A percentile compares a stretch with the other conserved stretches of the same genome.
These are phyloP conservation scores for Marasmarcha lunaedactyla DNA, from an alignment of 2,888 invertebrate species.

Conservation along the genomic window DNA sequence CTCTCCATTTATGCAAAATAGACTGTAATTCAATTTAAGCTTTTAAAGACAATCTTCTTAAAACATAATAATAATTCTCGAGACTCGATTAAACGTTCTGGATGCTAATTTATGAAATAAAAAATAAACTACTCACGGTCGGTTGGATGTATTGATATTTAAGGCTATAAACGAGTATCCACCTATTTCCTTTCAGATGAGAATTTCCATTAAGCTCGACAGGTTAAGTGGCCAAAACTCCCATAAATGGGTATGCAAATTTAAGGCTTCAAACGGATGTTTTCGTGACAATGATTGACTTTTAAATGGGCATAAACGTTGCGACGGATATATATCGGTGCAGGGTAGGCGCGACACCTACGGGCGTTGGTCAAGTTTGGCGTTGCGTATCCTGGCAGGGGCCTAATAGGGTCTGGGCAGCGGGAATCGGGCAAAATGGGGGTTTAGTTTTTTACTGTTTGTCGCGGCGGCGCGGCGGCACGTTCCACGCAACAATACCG, in stretches of 20 bases:
- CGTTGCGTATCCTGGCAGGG: no score
- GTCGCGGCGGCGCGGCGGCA: constrained; percentile 18
- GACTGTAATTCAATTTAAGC: constrained; percentile 57
- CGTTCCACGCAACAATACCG: constrained; percentile 11
- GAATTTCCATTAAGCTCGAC: constrained; percentile 34
- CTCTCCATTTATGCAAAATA: constrained; percentile 51
- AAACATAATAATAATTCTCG: constrained; percentile 12
- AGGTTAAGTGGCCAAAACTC: constrained; percentile 38
- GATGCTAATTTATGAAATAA: constrained; percentile 6
- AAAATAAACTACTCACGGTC: background rate
- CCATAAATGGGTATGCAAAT: constrained; percentile 46
- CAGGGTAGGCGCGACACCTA: no score
- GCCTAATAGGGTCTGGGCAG: no score
- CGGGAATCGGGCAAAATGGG: no score
- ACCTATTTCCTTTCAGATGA: constrained; percentile 6
- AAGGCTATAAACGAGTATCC: background rate
- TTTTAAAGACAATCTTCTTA: constrained; percentile 23
- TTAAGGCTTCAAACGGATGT: constrained; percentile 31
- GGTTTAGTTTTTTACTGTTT: constrained; percentile 12
- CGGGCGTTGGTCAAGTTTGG: no score
- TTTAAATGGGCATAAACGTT: constrained; percentile 43
- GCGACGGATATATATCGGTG: background rate
- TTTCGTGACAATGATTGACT: constrained; percentile 54
- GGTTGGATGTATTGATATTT: background rate
- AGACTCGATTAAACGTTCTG: constrained; percentile 6